These are phyloP conservation scores for Bryconaethiops microstoma DNA, from an alignment of 2,797 vertebrate genomes.

Conservation along the genomic window DNA sequence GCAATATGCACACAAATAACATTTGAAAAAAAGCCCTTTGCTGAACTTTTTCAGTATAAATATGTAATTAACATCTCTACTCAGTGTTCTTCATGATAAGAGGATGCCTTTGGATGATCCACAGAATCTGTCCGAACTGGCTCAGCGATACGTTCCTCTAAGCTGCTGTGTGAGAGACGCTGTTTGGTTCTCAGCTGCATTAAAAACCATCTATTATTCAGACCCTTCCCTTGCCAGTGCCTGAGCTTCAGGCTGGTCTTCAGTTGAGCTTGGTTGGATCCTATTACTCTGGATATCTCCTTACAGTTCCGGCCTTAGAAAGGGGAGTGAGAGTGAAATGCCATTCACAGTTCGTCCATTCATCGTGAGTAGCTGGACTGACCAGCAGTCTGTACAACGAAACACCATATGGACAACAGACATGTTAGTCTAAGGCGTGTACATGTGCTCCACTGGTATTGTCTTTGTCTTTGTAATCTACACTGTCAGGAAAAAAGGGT, in stretches of 20 bases:
- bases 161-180: slow-evolving; percentile 63
- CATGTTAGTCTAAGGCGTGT: background rate
- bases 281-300: slow-evolving; percentile 29
- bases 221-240: slow-evolving; percentile 61
- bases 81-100: slow-evolving; percentile 73
- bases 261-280: slow-evolving; percentile 25
- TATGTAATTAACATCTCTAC: slow-evolving; percentile 31
- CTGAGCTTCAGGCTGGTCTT: slow-evolving; percentile 28
- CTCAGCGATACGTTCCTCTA: slow-evolving; percentile 41
- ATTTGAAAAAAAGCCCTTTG: background rate
- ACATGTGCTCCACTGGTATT: background rate
- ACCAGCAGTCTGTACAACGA: background rate
- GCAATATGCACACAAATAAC: background rate
- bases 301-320: background rate
- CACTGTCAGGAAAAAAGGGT: too few relatives aligned
- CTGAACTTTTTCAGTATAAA: background rate
- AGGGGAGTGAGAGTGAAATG: background rate
- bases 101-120: slow-evolving; percentile 69
- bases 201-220: slow-evolving; percentile 71
- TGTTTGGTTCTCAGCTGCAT: slow-evolving; percentile 43
- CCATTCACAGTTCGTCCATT: slow-evolving; percentile 8
- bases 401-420: background rate
- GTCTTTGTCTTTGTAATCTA: background rate
- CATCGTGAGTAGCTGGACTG: slow-evolving; percentile 7
- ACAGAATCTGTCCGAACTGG: slow-evolving; percentile 50